Percentiles rank a stretch among this genome's conserved stretches.
phyloP scores from a whole-genome alignment of 2,888 invertebrate species.

The Glyphotaelius pellucidus region DNA sequence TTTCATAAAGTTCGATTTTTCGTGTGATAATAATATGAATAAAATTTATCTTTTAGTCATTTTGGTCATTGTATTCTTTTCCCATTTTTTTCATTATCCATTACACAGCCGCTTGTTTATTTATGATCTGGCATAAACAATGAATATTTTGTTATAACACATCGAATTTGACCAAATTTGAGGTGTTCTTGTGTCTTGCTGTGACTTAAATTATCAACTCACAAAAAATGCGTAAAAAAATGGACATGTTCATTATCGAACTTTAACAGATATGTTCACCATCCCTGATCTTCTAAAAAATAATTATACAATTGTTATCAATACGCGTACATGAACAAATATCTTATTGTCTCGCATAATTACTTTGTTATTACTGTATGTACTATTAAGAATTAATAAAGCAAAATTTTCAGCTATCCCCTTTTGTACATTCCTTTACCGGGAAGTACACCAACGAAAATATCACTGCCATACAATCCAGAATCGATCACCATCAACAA shows the following conservation, averaged over 20 bases:
- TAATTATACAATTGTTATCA: not conserved
- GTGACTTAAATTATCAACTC: too few species aligned
- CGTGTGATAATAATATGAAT: not conserved
- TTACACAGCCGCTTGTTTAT: too few species aligned
- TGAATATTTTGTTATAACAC: too few species aligned
- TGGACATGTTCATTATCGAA: too few species aligned
- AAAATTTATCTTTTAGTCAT: not conserved
- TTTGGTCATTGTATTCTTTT: not conserved
- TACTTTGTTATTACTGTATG: not conserved
- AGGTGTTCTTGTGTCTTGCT: too few species aligned
- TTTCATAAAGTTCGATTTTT: not conserved
- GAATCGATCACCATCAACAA: slow-evolving; percentile 68
- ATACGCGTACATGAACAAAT: not conserved
- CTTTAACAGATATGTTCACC: not conserved
- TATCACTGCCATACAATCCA: slow-evolving; percentile 76
- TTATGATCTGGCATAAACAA: too few species aligned
- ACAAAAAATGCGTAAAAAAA: too few species aligned
- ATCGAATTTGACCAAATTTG: too few species aligned
- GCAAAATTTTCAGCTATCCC: slow-evolving; percentile 82
- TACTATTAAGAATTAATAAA: not conserved
- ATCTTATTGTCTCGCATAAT: not conserved
- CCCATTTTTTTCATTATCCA: not conserved
- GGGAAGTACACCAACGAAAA: slow-evolving; percentile 90
- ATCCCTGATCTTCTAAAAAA: not conserved
- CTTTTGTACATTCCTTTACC: slow-evolving; percentile 92